These are phyloP conservation scores for Seriola aureovittata DNA, from an alignment of 2,113 vertebrate species.

Conservation along the genomic window DNA sequence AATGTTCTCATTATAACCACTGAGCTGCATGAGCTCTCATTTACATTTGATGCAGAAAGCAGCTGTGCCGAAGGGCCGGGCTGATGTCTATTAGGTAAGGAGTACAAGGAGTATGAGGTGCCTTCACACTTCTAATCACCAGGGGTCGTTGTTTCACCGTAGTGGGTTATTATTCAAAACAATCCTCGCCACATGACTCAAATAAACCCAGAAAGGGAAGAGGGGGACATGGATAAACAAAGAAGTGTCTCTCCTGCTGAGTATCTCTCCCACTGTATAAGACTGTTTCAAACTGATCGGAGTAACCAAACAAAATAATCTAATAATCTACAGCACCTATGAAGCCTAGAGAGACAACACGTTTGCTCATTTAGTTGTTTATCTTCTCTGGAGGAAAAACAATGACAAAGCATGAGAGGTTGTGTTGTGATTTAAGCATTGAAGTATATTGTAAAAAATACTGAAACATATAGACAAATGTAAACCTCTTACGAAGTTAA, in stretches of 20 bases:
- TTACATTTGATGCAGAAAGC: constrained; percentile 52
- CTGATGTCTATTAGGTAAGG: constrained; percentile 52
- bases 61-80: constrained; percentile 38
- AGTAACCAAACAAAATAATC: constrained; percentile 51
- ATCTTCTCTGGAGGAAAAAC: background rate
- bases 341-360: background rate
- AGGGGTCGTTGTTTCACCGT: constrained; percentile 64
- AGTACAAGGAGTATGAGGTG: constrained; percentile 38
- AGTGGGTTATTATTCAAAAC: constrained; percentile 45
- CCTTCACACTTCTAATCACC: constrained; percentile 30
- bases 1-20: constrained; percentile 63
- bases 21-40: constrained; percentile 38
- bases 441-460: background rate
- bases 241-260: constrained; percentile 33
- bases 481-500: background rate
- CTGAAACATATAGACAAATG: background rate
- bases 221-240: constrained; percentile 31
- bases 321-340: constrained; percentile 11
- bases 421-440: constrained; percentile 10
- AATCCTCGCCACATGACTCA: constrained; percentile 50
- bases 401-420: background rate
- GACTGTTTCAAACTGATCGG: constrained; percentile 8
- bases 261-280: background rate
- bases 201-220: constrained; percentile 44
- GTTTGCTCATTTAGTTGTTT: constrained; percentile 9